Conservation (phyloP, 2,888 invertebrate species). For the Anodontia alba region DNA sequence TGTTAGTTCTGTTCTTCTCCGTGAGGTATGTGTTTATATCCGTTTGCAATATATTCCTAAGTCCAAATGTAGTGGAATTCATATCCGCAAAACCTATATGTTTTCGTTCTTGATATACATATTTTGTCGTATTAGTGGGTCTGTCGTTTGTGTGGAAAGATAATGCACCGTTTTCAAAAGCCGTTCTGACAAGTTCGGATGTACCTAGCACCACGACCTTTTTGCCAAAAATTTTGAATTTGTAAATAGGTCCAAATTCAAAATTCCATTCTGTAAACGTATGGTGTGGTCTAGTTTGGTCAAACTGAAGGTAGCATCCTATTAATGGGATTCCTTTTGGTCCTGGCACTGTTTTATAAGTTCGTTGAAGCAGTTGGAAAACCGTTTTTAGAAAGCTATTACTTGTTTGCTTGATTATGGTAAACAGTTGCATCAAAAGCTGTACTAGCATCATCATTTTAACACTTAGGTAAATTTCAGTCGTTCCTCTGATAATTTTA, state of each 20-base stretch:
- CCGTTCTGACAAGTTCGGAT: constrained; percentile 17
- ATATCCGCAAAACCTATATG: constrained; percentile 58
- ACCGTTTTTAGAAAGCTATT: neutral
- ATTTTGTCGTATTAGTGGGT: constrained; percentile 45
- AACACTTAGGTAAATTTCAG: too few species aligned
- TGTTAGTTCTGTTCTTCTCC: constrained; percentile 14
- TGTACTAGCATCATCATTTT: neutral
- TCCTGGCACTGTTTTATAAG: neutral
- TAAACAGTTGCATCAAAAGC: neutral
- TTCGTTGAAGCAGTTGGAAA: neutral
- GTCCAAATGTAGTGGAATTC: constrained; percentile 24
- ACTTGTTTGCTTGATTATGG: neutral
- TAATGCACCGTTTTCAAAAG: constrained; percentile 35
- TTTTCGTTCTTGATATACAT: constrained; percentile 52
- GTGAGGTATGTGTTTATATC: constrained; percentile 41
- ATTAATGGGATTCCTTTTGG: neutral
- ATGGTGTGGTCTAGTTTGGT: constrained; percentile 42
- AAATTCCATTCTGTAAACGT: constrained; percentile 35
- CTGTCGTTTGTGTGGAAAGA: constrained; percentile 48
- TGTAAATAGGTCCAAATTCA: constrained; percentile 45
- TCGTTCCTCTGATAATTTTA: too few species aligned
- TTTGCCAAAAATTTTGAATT: constrained; percentile 41
- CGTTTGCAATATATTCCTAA: constrained; percentile 47
- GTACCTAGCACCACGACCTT: constrained; percentile 42
- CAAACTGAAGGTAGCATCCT: constrained; percentile 43